Percentiles rank a stretch among this genome's conserved stretches.
phyloP scores from a whole-genome alignment of 2,888 invertebrate genomes.

The Stramonita haemastoma region DNA sequence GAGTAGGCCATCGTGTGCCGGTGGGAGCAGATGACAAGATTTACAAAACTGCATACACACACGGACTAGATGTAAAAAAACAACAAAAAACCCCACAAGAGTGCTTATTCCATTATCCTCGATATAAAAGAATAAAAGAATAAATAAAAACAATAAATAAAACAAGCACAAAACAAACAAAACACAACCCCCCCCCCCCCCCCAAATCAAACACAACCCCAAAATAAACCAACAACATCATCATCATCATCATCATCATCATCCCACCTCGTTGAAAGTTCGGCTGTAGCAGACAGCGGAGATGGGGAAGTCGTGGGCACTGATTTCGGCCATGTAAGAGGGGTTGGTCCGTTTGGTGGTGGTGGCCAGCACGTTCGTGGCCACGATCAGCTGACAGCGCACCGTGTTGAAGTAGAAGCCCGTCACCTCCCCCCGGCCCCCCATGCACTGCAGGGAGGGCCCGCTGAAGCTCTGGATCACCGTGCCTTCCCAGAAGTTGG shows the following conservation, averaged over 20 bases:
- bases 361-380: conserved; percentile 55
- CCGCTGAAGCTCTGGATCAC: conserved; percentile 20
- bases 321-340: conserved; percentile 62
- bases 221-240: too few species aligned
- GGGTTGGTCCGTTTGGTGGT: conserved; percentile 60
- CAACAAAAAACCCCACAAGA: neutral
- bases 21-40: too few species aligned
- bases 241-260: too few species aligned
- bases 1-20: too few species aligned
- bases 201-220: too few species aligned
- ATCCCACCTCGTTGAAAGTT: conserved; percentile 83
- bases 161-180: too few species aligned
- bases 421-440: neutral
- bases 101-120: neutral
- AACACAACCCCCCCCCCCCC: too few species aligned
- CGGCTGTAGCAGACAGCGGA: conserved; percentile 86
- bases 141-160: too few species aligned
- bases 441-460: neutral
- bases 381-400: conserved; percentile 11
- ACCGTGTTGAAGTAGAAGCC: conserved; percentile 22
- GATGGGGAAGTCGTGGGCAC: conserved; percentile 84
- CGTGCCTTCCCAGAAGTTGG: conserved; percentile 80
- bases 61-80: too few species aligned
- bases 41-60: too few species aligned
- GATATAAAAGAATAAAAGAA: neutral